Conservation (phyloP, 2,888 invertebrate genomes). For the Agrilus cyanescens region DNA sequence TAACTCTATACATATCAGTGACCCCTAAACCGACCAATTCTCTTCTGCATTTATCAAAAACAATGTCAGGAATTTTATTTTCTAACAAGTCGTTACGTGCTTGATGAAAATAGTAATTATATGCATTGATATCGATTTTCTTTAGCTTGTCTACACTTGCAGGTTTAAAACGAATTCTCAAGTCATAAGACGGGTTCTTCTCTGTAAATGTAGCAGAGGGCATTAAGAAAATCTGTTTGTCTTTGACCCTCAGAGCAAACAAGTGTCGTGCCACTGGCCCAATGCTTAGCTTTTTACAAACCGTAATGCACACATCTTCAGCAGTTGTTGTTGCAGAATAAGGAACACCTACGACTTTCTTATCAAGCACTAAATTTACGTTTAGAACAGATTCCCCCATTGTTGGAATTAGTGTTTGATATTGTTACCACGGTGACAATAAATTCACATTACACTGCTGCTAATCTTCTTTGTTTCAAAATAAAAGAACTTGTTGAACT, state of each 20-base stretch:
- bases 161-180: slow-evolving; percentile 70
- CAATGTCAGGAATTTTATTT: slow-evolving; percentile 66
- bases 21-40: slow-evolving; percentile 76
- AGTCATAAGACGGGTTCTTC: slow-evolving; percentile 49
- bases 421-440: too few species aligned
- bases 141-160: slow-evolving; percentile 50
- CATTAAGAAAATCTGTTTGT: slow-evolving; percentile 41
- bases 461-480: too few species aligned
- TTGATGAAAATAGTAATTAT: slow-evolving; percentile 79
- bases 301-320: slow-evolving; percentile 58
- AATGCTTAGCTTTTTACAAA: slow-evolving; percentile 62
- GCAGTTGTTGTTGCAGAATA: slow-evolving; percentile 35
- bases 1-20: slow-evolving; percentile 76
- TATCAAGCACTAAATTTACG: slow-evolving; percentile 18
- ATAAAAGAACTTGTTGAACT: too few species aligned
- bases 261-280: slow-evolving; percentile 65
- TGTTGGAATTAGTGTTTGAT: not conserved
- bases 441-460: too few species aligned
- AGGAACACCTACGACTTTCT: slow-evolving; percentile 18
- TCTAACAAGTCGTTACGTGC: slow-evolving; percentile 69
- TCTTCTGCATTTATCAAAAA: slow-evolving; percentile 63
- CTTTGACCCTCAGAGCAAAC: slow-evolving; percentile 58
- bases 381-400: slow-evolving; percentile 10
- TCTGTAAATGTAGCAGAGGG: slow-evolving; percentile 45
- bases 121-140: slow-evolving; percentile 60